phyloP scores from a whole-genome alignment of 2,113 vertebrate species.

The Balaeniceps rex region DNA sequence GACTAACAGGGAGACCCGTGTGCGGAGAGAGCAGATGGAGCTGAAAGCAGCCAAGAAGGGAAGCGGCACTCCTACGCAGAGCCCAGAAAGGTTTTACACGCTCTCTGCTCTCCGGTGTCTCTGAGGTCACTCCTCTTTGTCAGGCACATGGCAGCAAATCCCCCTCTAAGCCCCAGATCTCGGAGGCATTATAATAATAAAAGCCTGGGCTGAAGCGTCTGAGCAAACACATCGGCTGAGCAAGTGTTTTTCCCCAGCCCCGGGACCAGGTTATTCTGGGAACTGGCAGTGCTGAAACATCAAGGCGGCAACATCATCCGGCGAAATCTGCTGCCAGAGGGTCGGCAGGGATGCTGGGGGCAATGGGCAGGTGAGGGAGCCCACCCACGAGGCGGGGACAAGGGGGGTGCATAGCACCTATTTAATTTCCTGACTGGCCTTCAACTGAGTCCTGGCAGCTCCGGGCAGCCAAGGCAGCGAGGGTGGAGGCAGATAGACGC shows the following conservation, averaged over 20 bases:
- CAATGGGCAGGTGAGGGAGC: background rate
- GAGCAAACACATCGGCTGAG: slow-evolving; percentile 8
- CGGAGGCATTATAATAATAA: slow-evolving; percentile 26
- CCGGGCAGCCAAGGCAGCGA: background rate
- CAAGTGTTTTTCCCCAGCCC: background rate
- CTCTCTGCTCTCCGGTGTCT: background rate
- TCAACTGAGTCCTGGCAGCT: background rate
- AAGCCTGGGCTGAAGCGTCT: slow-evolving; percentile 27
- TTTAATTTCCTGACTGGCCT: slow-evolving; percentile 7
- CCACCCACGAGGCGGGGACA: background rate
- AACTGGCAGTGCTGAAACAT: background rate
- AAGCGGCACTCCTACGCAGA: background rate
- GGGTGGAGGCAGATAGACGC: background rate
- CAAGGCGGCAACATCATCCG: background rate
- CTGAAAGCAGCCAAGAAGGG: background rate
- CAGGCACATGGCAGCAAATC: slow-evolving; percentile 63
- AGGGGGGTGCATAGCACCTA: background rate
- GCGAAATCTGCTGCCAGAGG: background rate
- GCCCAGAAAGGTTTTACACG: background rate
- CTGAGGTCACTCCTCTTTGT: slow-evolving; percentile 56
- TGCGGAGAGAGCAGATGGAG: slow-evolving; percentile 10
- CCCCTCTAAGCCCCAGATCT: slow-evolving; percentile 24
- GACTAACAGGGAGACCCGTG: background rate
- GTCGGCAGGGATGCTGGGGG: background rate
- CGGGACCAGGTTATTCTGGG: background rate